A percentile compares a stretch with the other conserved stretches of the same genome.
Evolutionary conservation across 1,140 invertebrate species (phyloP).

Genomic region (Dysdera silvatica): DNA sequence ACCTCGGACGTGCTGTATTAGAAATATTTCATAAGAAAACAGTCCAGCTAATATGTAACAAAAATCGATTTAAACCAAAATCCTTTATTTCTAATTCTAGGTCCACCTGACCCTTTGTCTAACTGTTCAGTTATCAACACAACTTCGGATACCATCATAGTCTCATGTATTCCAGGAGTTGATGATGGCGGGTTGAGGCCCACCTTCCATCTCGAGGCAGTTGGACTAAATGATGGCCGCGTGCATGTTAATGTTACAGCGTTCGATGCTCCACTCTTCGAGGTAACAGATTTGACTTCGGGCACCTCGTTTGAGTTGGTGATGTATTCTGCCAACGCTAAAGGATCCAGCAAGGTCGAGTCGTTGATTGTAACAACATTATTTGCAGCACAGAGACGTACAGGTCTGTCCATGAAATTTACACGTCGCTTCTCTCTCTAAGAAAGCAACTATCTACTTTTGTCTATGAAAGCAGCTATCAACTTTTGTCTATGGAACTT

Average conservation of each 20-base stretch:
- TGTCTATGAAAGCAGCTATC: too few relatives aligned
- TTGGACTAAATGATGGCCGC: conserved; percentile 46
- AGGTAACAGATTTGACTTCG: conserved; percentile 31
- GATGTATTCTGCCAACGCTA: conserved; percentile 32
- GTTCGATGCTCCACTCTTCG: conserved; percentile 32
- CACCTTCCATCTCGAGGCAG: conserved; percentile 69
- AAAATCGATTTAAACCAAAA: not conserved
- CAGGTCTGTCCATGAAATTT: conserved; percentile 18
- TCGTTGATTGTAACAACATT: conserved; percentile 27
- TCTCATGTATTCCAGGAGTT: conserved; percentile 49
- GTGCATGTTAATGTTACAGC: conserved; percentile 11
- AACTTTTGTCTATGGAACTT: too few relatives aligned
- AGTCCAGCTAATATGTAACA: too few relatives aligned
- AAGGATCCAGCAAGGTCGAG: conserved; percentile 31
- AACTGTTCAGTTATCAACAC: conserved; percentile 16
- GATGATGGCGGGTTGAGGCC: conserved; percentile 71
- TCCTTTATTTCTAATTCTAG: conserved; percentile 16
- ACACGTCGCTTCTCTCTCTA: too few relatives aligned
- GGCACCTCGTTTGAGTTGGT: conserved; percentile 33
- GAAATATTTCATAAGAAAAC: too few relatives aligned
- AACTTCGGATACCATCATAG: conserved; percentile 3
- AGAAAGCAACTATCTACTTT: too few relatives aligned
- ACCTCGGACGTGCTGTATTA: too few relatives aligned
- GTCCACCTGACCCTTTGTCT: conserved; percentile 22
- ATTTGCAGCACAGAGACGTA: conserved; percentile 15